Percentiles rank a stretch among this genome's conserved stretches.
Conservation (phyloP, 2,113 vertebrate species). For the Gadus macrocephalus region DNA sequence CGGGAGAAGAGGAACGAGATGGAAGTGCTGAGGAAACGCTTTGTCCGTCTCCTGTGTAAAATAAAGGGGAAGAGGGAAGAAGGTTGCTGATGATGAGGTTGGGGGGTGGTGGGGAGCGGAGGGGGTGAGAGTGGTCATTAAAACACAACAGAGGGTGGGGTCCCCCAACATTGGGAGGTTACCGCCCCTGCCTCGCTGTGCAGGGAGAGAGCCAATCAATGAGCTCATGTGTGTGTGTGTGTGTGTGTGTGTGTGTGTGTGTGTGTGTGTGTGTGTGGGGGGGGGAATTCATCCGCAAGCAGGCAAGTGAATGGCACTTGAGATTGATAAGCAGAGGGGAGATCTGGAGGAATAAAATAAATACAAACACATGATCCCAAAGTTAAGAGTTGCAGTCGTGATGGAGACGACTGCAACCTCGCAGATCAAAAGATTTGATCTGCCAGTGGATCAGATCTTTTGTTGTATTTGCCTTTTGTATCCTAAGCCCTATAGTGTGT, state of each 20-base stretch:
- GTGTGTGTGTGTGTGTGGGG: too few relatives aligned
- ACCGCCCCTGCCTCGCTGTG: too few relatives aligned
- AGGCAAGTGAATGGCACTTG: slow-evolving; percentile 64
- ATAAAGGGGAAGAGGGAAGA: slow-evolving; percentile 63
- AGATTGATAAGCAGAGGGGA: slow-evolving; percentile 51
- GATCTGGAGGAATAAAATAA: slow-evolving; percentile 35
- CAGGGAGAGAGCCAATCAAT: slow-evolving; percentile 42
- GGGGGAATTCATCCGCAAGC: slow-evolving; percentile 34
- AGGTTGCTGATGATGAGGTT: neutral
- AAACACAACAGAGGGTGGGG: too few relatives aligned
- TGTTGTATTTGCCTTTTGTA: slow-evolving; percentile 16
- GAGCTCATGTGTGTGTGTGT: slow-evolving; percentile 5
- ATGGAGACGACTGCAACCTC: neutral
- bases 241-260: too few relatives aligned
- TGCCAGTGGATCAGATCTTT: neutral
- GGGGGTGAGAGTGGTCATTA: too few relatives aligned
- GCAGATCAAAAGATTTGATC: neutral
- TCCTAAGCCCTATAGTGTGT: neutral
- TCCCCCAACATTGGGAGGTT: too few relatives aligned
- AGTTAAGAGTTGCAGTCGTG: slow-evolving; percentile 11
- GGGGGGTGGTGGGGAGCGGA: too few relatives aligned
- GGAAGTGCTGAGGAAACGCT: slow-evolving; percentile 72
- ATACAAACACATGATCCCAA: slow-evolving; percentile 26
- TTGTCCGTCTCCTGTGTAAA: slow-evolving; percentile 71
- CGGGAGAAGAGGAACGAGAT: slow-evolving; percentile 48